Evolutionary conservation across 2,113 vertebrate genomes (phyloP).

Genomic region (Astatoreochromis straeleni): DNA sequence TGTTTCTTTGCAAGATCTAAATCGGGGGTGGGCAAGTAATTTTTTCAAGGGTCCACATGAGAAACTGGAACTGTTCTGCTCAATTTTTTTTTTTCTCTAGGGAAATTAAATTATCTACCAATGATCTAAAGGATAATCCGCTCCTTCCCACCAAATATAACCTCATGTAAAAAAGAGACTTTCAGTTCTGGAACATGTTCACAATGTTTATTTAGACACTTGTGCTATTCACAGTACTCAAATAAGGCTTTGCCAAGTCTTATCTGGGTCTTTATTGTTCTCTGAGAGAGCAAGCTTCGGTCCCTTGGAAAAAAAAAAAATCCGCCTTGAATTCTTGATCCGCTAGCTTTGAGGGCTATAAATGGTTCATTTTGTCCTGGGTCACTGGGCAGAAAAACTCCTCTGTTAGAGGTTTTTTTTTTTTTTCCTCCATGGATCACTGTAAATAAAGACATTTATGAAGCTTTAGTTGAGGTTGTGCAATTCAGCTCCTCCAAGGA

Average conservation of each 20-base stretch:
- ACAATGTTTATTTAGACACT: constrained; percentile 11
- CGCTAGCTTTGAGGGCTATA: not conserved
- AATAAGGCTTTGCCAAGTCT: constrained; percentile 2
- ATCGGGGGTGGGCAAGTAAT: not conserved
- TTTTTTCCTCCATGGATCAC: not conserved
- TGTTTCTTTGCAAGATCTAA: not conserved
- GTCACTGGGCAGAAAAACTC: not conserved
- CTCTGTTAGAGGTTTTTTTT: not conserved
- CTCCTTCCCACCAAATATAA: not conserved
- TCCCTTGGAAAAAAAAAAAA: not conserved
- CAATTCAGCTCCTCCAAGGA: not conserved
- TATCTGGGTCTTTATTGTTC: constrained; percentile 27
- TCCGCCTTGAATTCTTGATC: not conserved
- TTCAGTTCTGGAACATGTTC: not conserved
- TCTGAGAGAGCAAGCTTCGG: not conserved
- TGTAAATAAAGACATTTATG: not conserved
- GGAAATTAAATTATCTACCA: not conserved
- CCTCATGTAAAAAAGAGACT: not conserved
- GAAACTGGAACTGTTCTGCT: not conserved
- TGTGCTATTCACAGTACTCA: not conserved
- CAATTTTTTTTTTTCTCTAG: not conserved
- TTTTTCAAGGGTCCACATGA: not conserved
- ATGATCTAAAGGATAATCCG: not conserved
- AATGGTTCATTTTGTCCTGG: constrained; percentile 19
- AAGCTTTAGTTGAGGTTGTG: not conserved